Conservation (phyloP, 2,797 vertebrate genomes). For the Salmo trutta region DNA sequence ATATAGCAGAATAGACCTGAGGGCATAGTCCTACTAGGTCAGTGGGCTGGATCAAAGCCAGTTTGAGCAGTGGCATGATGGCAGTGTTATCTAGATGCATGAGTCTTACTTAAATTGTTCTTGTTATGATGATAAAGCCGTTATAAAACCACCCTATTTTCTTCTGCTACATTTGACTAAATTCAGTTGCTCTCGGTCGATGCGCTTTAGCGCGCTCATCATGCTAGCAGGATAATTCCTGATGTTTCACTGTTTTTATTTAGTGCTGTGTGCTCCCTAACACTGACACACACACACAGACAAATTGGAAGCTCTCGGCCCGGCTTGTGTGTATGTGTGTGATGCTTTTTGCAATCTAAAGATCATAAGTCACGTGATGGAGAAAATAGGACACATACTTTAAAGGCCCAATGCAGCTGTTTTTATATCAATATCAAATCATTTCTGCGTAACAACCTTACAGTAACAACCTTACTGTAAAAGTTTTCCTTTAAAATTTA, state of each 20-base stretch:
- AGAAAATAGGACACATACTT: too few species aligned
- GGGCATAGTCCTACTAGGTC: constrained; percentile 2
- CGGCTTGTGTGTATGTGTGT: not conserved
- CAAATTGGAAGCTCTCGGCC: not conserved
- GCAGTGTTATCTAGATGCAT: constrained; percentile 27
- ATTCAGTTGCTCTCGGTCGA: constrained; percentile 29
- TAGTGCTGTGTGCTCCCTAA: constrained; percentile 20
- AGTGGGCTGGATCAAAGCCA: constrained; percentile 23
- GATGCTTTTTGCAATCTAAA: not conserved
- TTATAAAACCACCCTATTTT: constrained; percentile 25
- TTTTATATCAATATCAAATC: too few species aligned
- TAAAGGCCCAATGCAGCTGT: too few species aligned
- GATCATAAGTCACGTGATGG: too few species aligned
- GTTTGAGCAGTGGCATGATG: constrained; percentile 20
- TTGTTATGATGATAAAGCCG: constrained; percentile 18
- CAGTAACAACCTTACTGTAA: too few species aligned
- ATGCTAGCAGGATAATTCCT: constrained; percentile 18
- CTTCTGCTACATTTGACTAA: constrained; percentile 22
- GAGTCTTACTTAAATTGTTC: not conserved
- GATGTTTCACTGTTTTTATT: constrained; percentile 17
- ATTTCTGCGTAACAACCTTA: too few species aligned
- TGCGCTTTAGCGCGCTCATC: constrained; percentile 31
- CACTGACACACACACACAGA: not conserved
- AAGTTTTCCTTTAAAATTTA: too few species aligned
- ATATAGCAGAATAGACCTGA: not conserved